Base-by-base conservation (phyloP, 37 sponge, comb jelly and placozoan species). In the Aplysina aerophoba region DNA sequence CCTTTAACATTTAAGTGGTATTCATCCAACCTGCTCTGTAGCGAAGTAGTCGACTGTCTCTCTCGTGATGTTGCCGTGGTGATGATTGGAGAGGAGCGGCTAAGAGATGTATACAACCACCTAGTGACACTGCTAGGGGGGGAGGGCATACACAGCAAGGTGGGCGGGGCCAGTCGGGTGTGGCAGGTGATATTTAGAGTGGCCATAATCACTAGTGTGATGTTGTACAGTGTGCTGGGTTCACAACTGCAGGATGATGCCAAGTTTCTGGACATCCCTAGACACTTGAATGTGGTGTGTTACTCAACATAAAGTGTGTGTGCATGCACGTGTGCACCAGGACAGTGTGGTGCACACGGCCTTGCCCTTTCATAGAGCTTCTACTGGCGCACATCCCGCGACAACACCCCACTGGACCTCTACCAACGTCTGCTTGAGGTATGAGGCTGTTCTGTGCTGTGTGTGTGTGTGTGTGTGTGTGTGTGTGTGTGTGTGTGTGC, bases 211-310 rank as follows among this genome's bases (percentile, higher is more conserved):
- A 16, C 22, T 11, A 20, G 22, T 69, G 71, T 11, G 35, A 69
- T 69, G 28, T 69, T 31, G 3, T 44, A 8, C 50, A 3, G 8
- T 44, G 50, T 44, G 3, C 50, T 44, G n/a, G n/a, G n/a, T 44
- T 44, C 50, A 8, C 8, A 8, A 44, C 1, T 34, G 71, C 35
- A 30, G 17, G 8, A 69, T 3, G 34, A 17, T 16, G 71, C 34
- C 34, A 33, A 27, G 5, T 69, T 69, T 69, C 4, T 30, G 28
- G 71, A 69, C 34, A 0, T 12, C 35, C 28, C 11, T 1, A 30
- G 71, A 17, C 28, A 30, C 6, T 17, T 69, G 17, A 69, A 69
- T 69, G 71, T 69, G 34, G 71, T 69, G 6, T 24, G 71, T 69
- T 69, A 17, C 33, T 65, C 35, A 31, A 35, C 34, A 35, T 11